Conservation (phyloP, 2,797 vertebrate genomes). For the Rachycentron canadum region DNA sequence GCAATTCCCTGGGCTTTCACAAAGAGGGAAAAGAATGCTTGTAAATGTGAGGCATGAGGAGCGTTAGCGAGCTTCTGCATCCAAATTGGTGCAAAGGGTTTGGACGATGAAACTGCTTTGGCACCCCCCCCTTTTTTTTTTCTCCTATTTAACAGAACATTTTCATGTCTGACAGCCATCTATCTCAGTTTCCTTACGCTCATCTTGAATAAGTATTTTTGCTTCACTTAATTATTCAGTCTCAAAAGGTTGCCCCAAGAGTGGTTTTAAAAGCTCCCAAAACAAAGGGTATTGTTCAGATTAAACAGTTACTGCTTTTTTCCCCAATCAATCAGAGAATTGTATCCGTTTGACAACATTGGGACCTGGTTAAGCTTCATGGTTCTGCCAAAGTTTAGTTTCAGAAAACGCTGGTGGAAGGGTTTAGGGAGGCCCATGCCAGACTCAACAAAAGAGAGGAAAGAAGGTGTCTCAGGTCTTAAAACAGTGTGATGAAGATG, state of each 20-base stretch:
- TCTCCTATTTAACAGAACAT: slow-evolving; percentile 46
- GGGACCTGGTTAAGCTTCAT: slow-evolving; percentile 13
- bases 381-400: neutral
- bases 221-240: slow-evolving; percentile 19
- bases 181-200: slow-evolving; percentile 26
- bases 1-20: slow-evolving; percentile 64
- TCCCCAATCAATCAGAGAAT: slow-evolving; percentile 40
- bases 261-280: slow-evolving; percentile 38
- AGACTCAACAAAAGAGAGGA: slow-evolving; percentile 2
- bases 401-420: slow-evolving; percentile 19
- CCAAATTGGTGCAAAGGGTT: slow-evolving; percentile 55
- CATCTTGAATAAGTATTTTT: slow-evolving; percentile 25
- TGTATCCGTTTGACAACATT: slow-evolving; percentile 18
- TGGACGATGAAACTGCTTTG: slow-evolving; percentile 53
- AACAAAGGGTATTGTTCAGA: slow-evolving; percentile 62
- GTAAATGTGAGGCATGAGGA: slow-evolving; percentile 69
- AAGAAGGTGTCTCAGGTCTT: neutral
- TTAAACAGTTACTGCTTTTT: slow-evolving; percentile 38
- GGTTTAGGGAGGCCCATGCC: neutral
- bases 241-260: slow-evolving; percentile 38
- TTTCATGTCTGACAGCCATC: slow-evolving; percentile 50
- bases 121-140: slow-evolving; percentile 31
- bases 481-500: neutral
- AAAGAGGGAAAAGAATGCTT: slow-evolving; percentile 67
- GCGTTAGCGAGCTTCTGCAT: slow-evolving; percentile 38